These are phyloP conservation scores for Smittia aterrima DNA, from an alignment of 2,888 invertebrate species.

Conservation along the genomic window DNA sequence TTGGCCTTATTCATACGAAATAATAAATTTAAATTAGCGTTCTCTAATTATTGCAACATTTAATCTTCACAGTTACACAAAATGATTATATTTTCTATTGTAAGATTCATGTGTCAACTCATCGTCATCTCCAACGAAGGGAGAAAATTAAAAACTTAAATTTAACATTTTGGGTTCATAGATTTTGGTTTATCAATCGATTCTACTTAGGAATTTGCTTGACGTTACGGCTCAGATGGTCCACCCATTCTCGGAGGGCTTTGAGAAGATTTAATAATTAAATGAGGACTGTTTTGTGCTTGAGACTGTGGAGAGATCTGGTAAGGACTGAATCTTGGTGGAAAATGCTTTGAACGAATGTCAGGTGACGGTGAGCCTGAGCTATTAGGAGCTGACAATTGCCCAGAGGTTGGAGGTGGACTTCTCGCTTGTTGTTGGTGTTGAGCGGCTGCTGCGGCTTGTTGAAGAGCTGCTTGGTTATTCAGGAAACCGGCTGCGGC, in stretches of 20 bases:
- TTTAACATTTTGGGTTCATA: too few relatives aligned
- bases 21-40: neutral
- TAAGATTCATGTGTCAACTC: too few relatives aligned
- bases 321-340: constrained; percentile 51
- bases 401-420: constrained; percentile 44
- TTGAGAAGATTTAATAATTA: constrained; percentile 15
- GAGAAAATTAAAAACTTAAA: too few relatives aligned
- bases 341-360: constrained; percentile 51
- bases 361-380: constrained; percentile 54
- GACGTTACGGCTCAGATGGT: constrained; percentile 11
- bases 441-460: constrained; percentile 12
- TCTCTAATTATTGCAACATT: too few relatives aligned
- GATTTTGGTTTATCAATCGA: too few relatives aligned
- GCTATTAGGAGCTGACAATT: constrained; percentile 50
- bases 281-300: constrained; percentile 4
- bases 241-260: constrained; percentile 11
- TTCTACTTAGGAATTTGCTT: neutral
- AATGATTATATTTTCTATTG: too few relatives aligned
- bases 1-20: neutral
- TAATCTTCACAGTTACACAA: too few relatives aligned
- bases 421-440: constrained; percentile 27
- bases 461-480: constrained; percentile 29
- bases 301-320: constrained; percentile 45
- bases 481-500: constrained; percentile 28
- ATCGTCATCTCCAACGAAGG: too few relatives aligned